A percentile compares a stretch with the other conserved stretches of the same genome.
phyloP scores from a whole-genome alignment of 2,797 vertebrate genomes.

The Enteromius unitaeniatus region DNA sequence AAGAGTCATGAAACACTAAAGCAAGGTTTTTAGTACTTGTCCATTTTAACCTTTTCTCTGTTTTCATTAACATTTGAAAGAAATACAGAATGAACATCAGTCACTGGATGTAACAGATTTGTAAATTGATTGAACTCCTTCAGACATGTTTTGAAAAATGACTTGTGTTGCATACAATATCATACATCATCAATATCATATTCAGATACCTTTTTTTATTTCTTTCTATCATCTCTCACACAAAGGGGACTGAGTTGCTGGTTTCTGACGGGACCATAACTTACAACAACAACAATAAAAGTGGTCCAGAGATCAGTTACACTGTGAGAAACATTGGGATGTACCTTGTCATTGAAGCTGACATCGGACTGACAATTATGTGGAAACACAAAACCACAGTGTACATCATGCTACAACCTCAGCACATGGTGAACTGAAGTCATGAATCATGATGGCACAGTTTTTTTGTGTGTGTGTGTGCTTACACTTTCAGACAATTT shows the following conservation, averaged over 20 bases:
- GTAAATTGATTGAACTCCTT: no score
- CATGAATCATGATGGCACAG: not conserved
- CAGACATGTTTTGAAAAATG: no score
- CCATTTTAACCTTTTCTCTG: not conserved
- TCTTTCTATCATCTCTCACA: not conserved
- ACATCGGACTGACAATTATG: constrained; percentile 73
- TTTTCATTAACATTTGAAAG: not conserved
- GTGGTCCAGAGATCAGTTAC: constrained; percentile 62
- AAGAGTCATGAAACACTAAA: not conserved
- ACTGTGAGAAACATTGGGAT: constrained; percentile 70
- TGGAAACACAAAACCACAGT: constrained; percentile 82
- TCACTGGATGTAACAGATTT: not conserved
- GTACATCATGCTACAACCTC: constrained; percentile 73
- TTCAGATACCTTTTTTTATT: not conserved
- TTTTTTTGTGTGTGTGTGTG: not conserved
- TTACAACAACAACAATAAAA: no score
- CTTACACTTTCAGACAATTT: not conserved
- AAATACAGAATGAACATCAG: no score
- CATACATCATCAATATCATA: no score
- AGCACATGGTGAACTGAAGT: constrained; percentile 73
- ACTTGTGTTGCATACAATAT: no score
- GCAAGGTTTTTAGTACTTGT: no score
- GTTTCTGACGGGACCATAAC: constrained; percentile 69
- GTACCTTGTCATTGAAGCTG: constrained; percentile 75
- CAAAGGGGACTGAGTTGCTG: constrained; percentile 73